Base-by-base conservation (phyloP, 2,113 vertebrate genomes). In the Chaetodon auriga region DNA sequence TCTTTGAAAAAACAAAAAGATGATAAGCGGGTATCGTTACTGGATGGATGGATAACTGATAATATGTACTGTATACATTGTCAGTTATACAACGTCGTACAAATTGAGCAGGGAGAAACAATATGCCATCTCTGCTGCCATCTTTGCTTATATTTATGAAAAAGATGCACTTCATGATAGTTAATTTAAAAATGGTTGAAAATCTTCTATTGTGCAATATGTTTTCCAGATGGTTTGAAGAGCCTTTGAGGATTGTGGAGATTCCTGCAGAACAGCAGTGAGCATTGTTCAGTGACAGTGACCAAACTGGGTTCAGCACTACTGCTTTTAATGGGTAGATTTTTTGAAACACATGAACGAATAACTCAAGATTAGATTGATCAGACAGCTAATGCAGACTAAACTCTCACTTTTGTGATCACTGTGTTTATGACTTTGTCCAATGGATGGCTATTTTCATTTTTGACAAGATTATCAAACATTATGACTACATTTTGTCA, bases 381-480 rank as follows among this genome's bases (percentile, higher is more conserved):
- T 23, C 5, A 4, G 36, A 23, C 21, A 45, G 14, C 49, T 18
- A 49, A 41, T 0, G 1, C 23, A 45, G 43, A 75, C 30, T 30
- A 30, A 30, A 30, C 30, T 30, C 30, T 30, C 30, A 30, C 30
- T 45, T 0, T 0, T 3, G 10, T 0, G 1, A 48, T 49, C 23
- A 36, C 14, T 9, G 54, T 73, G 45, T 49, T 49, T n/a, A 6
- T 55, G 43, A 21, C 1, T 13, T 61, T 19, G 18, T 43, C 16
- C 14, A 53, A 23, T 21, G 11, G 18, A 43, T 61, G 21, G n/a
- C 58, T 61, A 9, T 62, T 43, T 51, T 74, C 30, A 45, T 53
- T 58, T 41, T 30, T 65, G 41, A 48, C 18, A 13, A 25, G 5
- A 64, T 48, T 60, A 74, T 51, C 70, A 81, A 81, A 53, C 53